Base-by-base conservation (phyloP, 2,888 invertebrate species). In the Pristionchus fissidentatus region DNA sequence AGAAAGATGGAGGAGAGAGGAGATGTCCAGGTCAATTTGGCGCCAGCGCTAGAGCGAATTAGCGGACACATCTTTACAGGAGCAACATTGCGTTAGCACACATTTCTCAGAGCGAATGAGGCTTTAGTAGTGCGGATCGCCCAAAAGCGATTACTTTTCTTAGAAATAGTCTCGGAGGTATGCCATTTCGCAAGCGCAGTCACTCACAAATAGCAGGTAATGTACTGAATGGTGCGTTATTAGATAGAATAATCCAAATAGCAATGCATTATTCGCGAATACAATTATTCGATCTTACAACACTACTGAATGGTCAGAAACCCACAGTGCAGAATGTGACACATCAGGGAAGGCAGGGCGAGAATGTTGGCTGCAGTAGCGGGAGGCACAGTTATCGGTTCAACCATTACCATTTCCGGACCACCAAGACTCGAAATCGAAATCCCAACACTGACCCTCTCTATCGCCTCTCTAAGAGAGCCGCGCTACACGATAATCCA, bases 321-420 rank as follows among this genome's bases (percentile, higher is more conserved):
- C 79, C 55, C 29, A 79, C 79, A 22, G 15, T 79, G 55, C 0
- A 79, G 79, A 3, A 79, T 35, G 38, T 79, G 79, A 7, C 79
- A 79, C 55, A 79, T 38, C 8, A 79, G 57, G 1, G 79, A 38
- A 5, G 79, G 79, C 55, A 79, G 79, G 13, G 79, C 79, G 29
- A 79, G 79, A 26, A 79, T 79, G 8, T 79, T 79, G 32, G 79
- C 55, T 57, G 79, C 79, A 41, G 79, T 79, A 1, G 79, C 79
- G 15, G 79, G 79, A 57, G 79, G 22, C 3, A 79, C 79, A 1
- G 79, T 79, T 49, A 35, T 49, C 32, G 35, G 49, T 0, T n/a
- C 46, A 22, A 32, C 26, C 2, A 3, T 19, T n/a, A 49, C 49
- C 49, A 70, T 22, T 35, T 13, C 10, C 32, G 19, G 13, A 35